Conservation (phyloP, 1,140 invertebrate genomes). For the Heterodera schachtii region DNA sequence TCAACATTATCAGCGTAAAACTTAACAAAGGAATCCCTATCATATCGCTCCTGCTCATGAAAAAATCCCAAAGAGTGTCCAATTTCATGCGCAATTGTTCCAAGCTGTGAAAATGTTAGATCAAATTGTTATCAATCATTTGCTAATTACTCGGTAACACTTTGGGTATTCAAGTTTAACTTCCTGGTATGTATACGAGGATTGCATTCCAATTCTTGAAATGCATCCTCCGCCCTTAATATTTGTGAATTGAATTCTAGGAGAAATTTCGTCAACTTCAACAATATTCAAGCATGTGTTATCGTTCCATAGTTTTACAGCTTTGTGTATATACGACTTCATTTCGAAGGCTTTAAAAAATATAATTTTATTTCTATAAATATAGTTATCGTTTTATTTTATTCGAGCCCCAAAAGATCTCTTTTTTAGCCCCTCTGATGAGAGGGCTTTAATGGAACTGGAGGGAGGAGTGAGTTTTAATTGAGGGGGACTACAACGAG, state of each 20-base stretch:
- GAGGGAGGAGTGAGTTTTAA: too few relatives aligned
- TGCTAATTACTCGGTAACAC: too few relatives aligned
- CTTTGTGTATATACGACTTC: background rate
- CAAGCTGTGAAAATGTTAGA: conserved; percentile 1
- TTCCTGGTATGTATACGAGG: too few relatives aligned
- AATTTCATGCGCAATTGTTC: conserved; percentile 31
- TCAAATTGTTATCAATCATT: too few relatives aligned
- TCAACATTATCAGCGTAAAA: background rate
- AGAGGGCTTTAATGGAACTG: background rate
- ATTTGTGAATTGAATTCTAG: conserved; percentile 56
- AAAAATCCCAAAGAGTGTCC: conserved; percentile 31
- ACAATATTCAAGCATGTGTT: conserved; percentile 26
- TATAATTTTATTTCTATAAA: background rate
- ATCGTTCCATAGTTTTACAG: too few relatives aligned
- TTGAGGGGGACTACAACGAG: too few relatives aligned
- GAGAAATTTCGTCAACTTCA: conserved; percentile 44
- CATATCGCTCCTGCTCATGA: conserved; percentile 22
- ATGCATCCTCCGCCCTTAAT: conserved; percentile 29
- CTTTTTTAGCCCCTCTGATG: background rate
- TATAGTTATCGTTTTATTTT: background rate
- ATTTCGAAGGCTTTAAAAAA: background rate
- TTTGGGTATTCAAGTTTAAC: too few relatives aligned
- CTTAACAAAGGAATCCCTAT: conserved; percentile 24
- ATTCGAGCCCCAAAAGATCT: background rate
- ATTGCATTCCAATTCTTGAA: conserved; percentile 1